These are phyloP conservation scores for Cnemophilus loriae DNA, from an alignment of 2,113 vertebrate species.

Conservation along the genomic window DNA sequence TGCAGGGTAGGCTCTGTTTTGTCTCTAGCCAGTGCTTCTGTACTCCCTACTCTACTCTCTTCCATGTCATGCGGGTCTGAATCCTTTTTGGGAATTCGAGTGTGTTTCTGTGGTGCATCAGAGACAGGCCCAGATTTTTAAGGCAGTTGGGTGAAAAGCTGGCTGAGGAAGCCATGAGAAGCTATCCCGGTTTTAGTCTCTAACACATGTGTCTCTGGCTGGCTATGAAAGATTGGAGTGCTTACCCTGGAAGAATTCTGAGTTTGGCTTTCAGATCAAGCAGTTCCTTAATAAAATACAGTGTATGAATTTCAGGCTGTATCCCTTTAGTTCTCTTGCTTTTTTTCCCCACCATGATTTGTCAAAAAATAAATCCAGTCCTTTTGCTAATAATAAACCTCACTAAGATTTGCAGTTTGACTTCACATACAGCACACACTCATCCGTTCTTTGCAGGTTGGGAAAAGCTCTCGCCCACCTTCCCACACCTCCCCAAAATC, in stretches of 20 bases:
- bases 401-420: background rate
- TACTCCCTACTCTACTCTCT: background rate
- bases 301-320: background rate
- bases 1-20: background rate
- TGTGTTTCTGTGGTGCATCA: background rate
- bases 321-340: background rate
- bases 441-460: conserved; percentile 11
- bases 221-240: background rate
- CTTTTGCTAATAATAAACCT: conserved; percentile 32
- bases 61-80: background rate
- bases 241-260: background rate
- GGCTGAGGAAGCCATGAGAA: background rate
- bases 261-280: background rate
- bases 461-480: conserved; percentile 2
- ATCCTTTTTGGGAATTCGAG: background rate
- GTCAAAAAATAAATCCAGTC: background rate
- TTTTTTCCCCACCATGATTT: background rate
- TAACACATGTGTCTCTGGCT: rapidly evolving
- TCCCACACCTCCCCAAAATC: conserved; percentile 29
- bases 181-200: background rate
- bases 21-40: background rate
- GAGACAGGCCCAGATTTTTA: background rate
- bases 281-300: background rate
- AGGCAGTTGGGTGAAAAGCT: background rate
- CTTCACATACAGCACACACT: background rate